Conservation (phyloP, 2,797 vertebrate genomes). For the Picus viridis region DNA sequence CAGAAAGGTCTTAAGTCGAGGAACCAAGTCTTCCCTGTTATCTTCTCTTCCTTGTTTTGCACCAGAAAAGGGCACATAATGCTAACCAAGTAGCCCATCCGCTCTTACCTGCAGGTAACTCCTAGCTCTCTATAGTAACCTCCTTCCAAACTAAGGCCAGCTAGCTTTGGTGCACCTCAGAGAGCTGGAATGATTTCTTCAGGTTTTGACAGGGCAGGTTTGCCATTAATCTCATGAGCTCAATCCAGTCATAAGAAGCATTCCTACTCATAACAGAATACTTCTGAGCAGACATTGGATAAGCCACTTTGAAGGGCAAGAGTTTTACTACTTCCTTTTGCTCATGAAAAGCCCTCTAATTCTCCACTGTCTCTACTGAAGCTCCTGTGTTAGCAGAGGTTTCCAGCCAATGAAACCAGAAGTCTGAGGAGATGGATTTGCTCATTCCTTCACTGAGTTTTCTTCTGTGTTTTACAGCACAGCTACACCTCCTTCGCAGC, state of each 20-base stretch:
- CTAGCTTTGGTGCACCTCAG: not conserved
- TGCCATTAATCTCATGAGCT: not conserved
- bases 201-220: not conserved
- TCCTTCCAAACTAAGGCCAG: not conserved
- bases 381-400: not conserved
- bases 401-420: constrained; percentile 9
- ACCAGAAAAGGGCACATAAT: not conserved
- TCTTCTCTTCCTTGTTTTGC: not conserved
- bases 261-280: not conserved
- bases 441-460: constrained; percentile 37
- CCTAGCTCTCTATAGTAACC: not conserved
- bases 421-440: constrained; percentile 1
- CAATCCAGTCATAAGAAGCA: not conserved
- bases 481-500: constrained; percentile 94
- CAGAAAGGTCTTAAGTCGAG: not conserved
- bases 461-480: constrained; percentile 83
- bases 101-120: not conserved
- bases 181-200: not conserved
- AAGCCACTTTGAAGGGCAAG: constrained; percentile 1
- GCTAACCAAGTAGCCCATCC: not conserved
- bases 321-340: not conserved
- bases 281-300: not conserved
- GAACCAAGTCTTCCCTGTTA: not conserved
- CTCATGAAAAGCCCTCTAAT: constrained; percentile 3
- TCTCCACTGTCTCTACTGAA: constrained; percentile 11